Percentiles rank a stretch among this genome's conserved stretches.
Conservation (phyloP, 2,888 invertebrate species). For the Athripsodes cinereus region DNA sequence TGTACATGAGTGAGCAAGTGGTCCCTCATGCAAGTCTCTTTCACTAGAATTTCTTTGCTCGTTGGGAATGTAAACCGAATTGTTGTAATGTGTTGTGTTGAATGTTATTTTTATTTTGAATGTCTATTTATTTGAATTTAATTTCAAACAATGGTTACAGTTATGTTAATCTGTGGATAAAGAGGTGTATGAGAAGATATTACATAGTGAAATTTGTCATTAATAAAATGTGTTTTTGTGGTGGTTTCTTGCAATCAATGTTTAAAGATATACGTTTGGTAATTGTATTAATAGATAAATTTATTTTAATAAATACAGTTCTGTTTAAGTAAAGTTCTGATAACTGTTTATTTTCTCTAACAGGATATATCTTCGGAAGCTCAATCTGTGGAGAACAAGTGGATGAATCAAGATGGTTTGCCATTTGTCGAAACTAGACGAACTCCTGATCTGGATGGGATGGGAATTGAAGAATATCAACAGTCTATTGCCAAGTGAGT, state of each 20-base stretch:
- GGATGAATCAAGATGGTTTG: conserved; percentile 55
- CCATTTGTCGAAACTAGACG: conserved; percentile 59
- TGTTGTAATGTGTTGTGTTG: background rate
- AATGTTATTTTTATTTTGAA: background rate
- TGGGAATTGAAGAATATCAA: conserved; percentile 77
- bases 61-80: background rate
- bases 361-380: conserved; percentile 57
- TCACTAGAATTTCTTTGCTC: conserved; percentile 4
- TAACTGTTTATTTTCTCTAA: conserved; percentile 11
- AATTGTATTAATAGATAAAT: conserved; percentile 7
- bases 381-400: conserved; percentile 55
- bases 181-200: background rate
- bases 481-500: conserved; percentile 77
- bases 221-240: conserved; percentile 26
- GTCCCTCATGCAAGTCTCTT: conserved; percentile 13
- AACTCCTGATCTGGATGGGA: conserved; percentile 72
- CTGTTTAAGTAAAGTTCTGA: background rate
- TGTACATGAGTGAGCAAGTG: conserved; percentile 9
- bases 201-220: background rate
- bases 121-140: background rate
- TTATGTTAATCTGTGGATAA: background rate
- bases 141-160: background rate
- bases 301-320: too few species aligned
- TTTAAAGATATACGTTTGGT: conserved; percentile 24
- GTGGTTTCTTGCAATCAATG: conserved; percentile 26